Evolutionary conservation across 1,140 invertebrate genomes (phyloP).

Genomic region (fruit fly (Drosophila melanogaster)): Release_6_plus_ISO1_MT NT_033777.3:29282501-29283000

Average conservation of each 20-base stretch:
- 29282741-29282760: constrained; percentile 37
- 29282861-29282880: constrained; percentile 11
- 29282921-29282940: constrained; percentile 66
- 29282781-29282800: constrained; percentile 83
- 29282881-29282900: constrained; percentile 1
- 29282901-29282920: constrained; percentile 61
- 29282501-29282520: constrained; percentile 60
- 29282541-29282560: constrained; percentile 50
- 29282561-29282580: constrained; percentile 66
- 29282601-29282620: constrained; percentile 80
- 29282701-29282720: constrained; percentile 62
- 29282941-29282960: constrained; percentile 79
- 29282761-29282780: constrained; percentile 62
- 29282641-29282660: constrained; percentile 18
- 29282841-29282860: constrained; percentile 48
- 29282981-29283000: constrained; percentile 83
- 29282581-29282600: constrained; percentile 65
- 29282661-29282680: constrained; percentile 38
- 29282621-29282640: constrained; percentile 46
- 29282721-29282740: constrained; percentile 12
- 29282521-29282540: constrained; percentile 22
- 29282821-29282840: constrained; percentile 80
- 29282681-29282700: constrained; percentile 56
- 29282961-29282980: constrained; percentile 83
- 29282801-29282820: constrained; percentile 81